Evolutionary conservation across 2,797 vertebrate genomes (phyloP).

Genomic region (Lutjanus campechanus): DNA sequence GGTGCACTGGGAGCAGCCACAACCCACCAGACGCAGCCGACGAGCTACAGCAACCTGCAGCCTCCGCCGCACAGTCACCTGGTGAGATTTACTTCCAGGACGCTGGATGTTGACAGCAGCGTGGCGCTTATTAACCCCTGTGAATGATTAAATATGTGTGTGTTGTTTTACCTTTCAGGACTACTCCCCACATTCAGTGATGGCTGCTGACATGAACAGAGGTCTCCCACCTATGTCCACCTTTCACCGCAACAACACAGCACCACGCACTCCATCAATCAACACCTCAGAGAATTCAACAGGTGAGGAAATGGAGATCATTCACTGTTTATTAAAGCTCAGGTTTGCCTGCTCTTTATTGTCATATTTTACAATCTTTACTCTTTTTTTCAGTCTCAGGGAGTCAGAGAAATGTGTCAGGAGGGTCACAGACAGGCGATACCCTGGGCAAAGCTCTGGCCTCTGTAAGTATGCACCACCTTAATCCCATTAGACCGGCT

Average conservation of each 20-base stretch:
- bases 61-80: constrained; percentile 91
- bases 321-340: no score
- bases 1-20: constrained; percentile 91
- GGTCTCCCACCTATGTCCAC: constrained; percentile 98
- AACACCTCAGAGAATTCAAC: constrained; percentile 89
- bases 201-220: constrained; percentile 90
- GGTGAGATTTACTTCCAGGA: constrained; percentile 86
- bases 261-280: constrained; percentile 87
- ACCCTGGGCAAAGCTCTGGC: constrained; percentile 96
- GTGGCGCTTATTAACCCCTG: constrained; percentile 8
- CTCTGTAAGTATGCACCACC: constrained; percentile 91
- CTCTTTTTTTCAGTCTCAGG: constrained; percentile 78
- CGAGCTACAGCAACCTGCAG: constrained; percentile 91
- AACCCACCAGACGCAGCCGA: constrained; percentile 90
- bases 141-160: constrained; percentile 35
- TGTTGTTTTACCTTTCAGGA: constrained; percentile 81
- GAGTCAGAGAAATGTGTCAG: constrained; percentile 89
- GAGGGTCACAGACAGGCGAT: constrained; percentile 94
- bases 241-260: constrained; percentile 89
- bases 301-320: constrained; percentile 82
- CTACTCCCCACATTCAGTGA: constrained; percentile 92
- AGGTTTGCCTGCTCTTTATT: neutral
- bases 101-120: constrained; percentile 34
- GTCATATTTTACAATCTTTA: neutral
- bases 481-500: constrained; percentile 60